A percentile compares a stretch with the other conserved stretches of the same genome.
These are phyloP conservation scores for Myzus persicae DNA, from an alignment of 1,140 invertebrate species.

Conservation along the genomic window DNA sequence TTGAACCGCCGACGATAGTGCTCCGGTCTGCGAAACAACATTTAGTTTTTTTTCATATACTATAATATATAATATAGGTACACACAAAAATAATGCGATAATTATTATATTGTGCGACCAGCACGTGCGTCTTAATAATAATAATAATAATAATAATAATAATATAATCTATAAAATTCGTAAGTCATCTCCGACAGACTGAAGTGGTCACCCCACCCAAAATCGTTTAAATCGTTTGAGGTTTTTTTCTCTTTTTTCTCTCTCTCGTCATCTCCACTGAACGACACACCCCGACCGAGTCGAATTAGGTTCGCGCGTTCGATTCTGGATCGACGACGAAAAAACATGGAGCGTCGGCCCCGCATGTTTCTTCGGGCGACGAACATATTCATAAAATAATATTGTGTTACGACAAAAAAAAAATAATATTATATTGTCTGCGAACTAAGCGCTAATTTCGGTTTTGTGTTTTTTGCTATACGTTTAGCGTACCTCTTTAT, in stretches of 20 bases:
- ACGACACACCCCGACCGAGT: neutral
- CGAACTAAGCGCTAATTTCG: neutral
- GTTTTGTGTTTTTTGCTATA: neutral
- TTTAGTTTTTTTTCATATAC: neutral
- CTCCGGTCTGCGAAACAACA: neutral
- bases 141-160: neutral
- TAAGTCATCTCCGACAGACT: neutral
- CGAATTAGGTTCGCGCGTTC: neutral
- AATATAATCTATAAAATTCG: neutral
- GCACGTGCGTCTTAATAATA: neutral
- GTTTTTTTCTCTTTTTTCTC: neutral
- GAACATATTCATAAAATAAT: neutral
- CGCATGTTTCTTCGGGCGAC: neutral
- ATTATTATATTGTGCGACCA: neutral
- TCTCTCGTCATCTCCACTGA: neutral
- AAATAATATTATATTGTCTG: neutral
- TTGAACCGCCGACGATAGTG: constrained; percentile 2
- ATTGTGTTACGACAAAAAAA: neutral
- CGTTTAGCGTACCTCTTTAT: neutral
- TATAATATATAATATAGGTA: neutral
- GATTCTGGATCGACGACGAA: neutral
- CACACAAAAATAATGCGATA: neutral
- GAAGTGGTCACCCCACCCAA: neutral
- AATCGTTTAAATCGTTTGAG: neutral
- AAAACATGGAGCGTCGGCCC: neutral